Evolutionary conservation across 2,888 invertebrate species (phyloP), one percentile per base, ranked within the genome.

Genomic region (Nycteola revayana): DNA sequence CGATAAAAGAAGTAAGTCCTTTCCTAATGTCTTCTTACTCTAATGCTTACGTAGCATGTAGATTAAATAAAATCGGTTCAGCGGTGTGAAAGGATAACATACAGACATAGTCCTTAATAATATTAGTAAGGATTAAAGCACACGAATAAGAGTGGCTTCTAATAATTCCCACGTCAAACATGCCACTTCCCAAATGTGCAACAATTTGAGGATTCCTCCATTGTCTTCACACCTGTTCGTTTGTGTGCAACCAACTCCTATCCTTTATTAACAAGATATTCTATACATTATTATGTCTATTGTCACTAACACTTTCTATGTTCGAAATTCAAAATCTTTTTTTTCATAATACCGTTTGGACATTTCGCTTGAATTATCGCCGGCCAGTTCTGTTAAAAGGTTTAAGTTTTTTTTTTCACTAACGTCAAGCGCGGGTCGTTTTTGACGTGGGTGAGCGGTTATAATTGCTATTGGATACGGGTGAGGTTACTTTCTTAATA

Each of bases 281-380:
- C 81, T 79, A n/a, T n/a, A n/a, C n/a, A n/a, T n/a, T n/a, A n/a
- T n/a, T n/a, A 86, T 84, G 85, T 84, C 86, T 67, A 86, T 88
- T 88, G 88, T 87, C 77, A 72, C 84, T 82, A 86, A 88, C 88
- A 88, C 88, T 88, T 87, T 87, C 88, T 82, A 86, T 74, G 74
- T 78, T 85, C 69, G 62, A 79, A 77, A 75, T 79, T 77, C 62
- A 74, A 58, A 47, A 56, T 49, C 41, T 67, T 72, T 74, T 71
- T 84, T 83, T 73, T 67, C 54, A 56, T 43, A 54, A 49, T 63
- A 57, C 69, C 75, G 75, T 85, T 86, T 85, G 86, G 88, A 86
- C 87, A 86, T 87, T 87, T 88, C 79, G 88, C 86, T 85, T 88
- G 87, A 87, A 79, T 85, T 88, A 88, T 87, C 76, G 79, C 82